Conservation (phyloP, 2,113 vertebrate species). For the Pachypanchax playfairii region DNA sequence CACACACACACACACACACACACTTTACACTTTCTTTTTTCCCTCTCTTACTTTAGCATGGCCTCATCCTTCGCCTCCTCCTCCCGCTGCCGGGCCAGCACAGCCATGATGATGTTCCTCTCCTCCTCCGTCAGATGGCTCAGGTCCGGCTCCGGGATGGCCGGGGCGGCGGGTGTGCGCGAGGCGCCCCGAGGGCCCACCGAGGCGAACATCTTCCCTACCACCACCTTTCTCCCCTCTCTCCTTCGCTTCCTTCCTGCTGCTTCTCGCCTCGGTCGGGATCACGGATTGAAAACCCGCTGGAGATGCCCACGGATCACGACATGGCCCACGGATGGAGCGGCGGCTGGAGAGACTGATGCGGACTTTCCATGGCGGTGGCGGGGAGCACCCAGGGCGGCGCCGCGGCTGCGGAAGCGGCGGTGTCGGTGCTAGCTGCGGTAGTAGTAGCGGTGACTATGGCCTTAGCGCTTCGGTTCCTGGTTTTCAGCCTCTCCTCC, state of each 20-base stretch:
- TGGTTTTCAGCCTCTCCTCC: conserved; percentile 62
- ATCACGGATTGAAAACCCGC: conserved; percentile 80
- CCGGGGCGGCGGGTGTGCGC: conserved; percentile 90
- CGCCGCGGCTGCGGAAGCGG: no score
- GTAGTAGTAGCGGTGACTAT: conserved; percentile 39
- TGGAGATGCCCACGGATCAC: conserved; percentile 82
- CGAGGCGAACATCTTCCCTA: conserved; percentile 88
- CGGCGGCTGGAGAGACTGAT: conserved; percentile 78
- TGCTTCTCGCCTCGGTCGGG: conserved; percentile 77
- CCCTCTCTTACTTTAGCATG: conserved; percentile 94
- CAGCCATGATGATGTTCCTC: conserved; percentile 98
- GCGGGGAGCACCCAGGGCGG: conserved; percentile 79
- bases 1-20: conserved; percentile 15
- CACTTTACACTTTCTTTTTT: conserved; percentile 2
- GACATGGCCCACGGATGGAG: conserved; percentile 84
- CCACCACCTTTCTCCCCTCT: conserved; percentile 46
- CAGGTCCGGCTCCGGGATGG: conserved; percentile 96
- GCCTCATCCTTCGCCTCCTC: conserved; percentile 98
- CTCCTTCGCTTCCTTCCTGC: conserved; percentile 50
- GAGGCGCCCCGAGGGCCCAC: conserved; percentile 93
- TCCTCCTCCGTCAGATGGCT: conserved; percentile 99
- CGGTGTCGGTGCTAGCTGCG: conserved; percentile 42
- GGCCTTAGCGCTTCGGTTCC: conserved; percentile 62
- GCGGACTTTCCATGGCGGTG: conserved; percentile 85
- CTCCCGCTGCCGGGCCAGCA: conserved; percentile 96